Conservation (phyloP, 1,140 invertebrate genomes). For the Apis cerana region DNA sequence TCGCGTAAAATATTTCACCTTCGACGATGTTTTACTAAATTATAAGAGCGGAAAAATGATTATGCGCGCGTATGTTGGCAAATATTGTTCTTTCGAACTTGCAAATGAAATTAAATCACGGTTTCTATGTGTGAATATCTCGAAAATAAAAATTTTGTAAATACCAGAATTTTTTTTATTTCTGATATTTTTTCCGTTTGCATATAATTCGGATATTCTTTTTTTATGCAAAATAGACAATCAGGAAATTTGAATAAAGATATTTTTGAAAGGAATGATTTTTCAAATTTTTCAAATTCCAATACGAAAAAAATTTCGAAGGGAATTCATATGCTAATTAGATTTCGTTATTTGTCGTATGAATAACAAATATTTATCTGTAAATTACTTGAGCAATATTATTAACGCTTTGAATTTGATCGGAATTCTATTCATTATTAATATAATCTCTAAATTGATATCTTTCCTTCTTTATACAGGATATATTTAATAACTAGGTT, state of each 20-base stretch:
- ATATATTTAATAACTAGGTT: too few species aligned
- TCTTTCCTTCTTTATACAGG: too few species aligned
- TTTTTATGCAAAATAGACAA: not conserved
- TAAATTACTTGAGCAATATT: not conserved
- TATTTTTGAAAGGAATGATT: too few species aligned
- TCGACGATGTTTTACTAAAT: not conserved
- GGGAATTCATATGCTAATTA: not conserved
- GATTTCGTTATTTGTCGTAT: not conserved
- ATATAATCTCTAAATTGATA: not conserved
- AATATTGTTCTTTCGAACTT: not conserved
- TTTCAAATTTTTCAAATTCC: not conserved
- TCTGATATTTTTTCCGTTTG: not conserved
- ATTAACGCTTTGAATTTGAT: not conserved
- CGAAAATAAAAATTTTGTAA: not conserved
- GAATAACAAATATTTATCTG: not conserved
- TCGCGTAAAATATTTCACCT: conserved; percentile 6
- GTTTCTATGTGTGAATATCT: not conserved
- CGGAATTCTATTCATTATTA: not conserved
- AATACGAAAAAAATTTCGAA: not conserved
- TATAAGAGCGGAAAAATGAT: conserved; percentile 16
- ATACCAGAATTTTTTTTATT: not conserved
- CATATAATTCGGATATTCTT: not conserved
- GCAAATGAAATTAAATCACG: not conserved
- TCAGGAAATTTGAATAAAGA: not conserved
- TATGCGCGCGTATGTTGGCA: not conserved